Evolutionary conservation across 1,140 invertebrate genomes (phyloP).

Genomic region (Bathynomus jamesi): DNA sequence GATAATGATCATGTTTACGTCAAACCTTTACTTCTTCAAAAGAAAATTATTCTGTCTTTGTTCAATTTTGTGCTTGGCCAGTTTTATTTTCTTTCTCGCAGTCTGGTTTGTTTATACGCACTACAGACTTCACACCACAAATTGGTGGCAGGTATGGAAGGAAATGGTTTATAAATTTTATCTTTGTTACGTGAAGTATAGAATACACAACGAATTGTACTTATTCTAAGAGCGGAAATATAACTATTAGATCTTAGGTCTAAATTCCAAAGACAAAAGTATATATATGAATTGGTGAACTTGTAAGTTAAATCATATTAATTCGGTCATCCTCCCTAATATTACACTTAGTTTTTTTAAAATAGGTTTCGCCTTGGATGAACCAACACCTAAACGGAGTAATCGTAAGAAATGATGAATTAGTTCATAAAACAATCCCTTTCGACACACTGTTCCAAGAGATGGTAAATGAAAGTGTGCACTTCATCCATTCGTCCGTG

Average conservation of each 20-base stretch:
- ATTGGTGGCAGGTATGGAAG: constrained; percentile 12
- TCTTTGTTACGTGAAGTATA: too few relatives aligned
- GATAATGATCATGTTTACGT: too few relatives aligned
- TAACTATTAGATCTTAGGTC: neutral
- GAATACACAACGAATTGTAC: neutral
- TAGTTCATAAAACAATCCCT: constrained; percentile 40
- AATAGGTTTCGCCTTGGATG: constrained; percentile 34
- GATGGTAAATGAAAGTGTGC: constrained; percentile 35
- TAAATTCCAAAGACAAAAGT: neutral
- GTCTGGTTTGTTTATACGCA: constrained; percentile 13
- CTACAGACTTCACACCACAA: constrained; percentile 11
- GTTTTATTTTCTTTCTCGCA: neutral
- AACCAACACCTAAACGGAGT: constrained; percentile 40
- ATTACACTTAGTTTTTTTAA: too few relatives aligned
- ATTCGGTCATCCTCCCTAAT: too few relatives aligned
- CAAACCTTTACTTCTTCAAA: too few relatives aligned
- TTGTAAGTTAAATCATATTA: neutral
- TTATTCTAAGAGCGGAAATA: neutral
- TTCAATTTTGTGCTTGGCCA: neutral
- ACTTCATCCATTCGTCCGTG: constrained; percentile 29
- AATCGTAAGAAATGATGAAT: constrained; percentile 38
- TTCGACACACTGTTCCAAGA: constrained; percentile 38
- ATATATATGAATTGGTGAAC: neutral
- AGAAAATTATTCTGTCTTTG: neutral
- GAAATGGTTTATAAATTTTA: too few relatives aligned